Evolutionary conservation across 2,888 invertebrate genomes (phyloP).

Genomic region (Tiliacea aurago): DNA sequence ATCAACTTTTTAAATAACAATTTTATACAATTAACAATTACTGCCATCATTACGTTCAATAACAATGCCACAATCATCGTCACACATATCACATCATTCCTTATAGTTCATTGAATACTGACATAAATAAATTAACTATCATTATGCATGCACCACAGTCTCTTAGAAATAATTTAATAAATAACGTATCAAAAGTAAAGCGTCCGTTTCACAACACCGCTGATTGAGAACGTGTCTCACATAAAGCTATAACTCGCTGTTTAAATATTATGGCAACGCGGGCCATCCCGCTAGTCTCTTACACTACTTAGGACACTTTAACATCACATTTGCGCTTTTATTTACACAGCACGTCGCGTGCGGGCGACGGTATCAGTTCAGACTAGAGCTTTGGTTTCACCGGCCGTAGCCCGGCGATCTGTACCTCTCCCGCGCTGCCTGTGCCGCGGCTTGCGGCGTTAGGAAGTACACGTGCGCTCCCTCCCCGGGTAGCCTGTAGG

Average conservation of each 20-base stretch:
- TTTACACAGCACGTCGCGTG: constrained; percentile 82
- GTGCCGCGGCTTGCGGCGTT: constrained; percentile 91
- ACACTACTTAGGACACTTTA: constrained; percentile 90
- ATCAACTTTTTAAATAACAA: constrained; percentile 79
- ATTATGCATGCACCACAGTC: constrained; percentile 87
- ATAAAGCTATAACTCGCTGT: constrained; percentile 71
- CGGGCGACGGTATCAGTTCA: constrained; percentile 80
- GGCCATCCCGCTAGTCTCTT: constrained; percentile 86
- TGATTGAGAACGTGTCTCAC: constrained; percentile 67
- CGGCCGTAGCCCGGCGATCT: constrained; percentile 85
- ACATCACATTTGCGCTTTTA: constrained; percentile 91
- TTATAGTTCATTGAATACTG: constrained; percentile 87
- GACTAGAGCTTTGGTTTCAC: constrained; percentile 90
- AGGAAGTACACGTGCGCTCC: constrained; percentile 95
- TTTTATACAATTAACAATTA: constrained; percentile 78
- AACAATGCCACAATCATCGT: constrained; percentile 78
- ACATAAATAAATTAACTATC: constrained; percentile 89
- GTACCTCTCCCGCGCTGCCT: constrained; percentile 80
- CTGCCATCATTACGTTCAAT: constrained; percentile 72
- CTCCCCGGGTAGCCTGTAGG: constrained; percentile 94
- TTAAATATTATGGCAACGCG: constrained; percentile 89
- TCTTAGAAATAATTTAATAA: constrained; percentile 89
- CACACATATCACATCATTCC: constrained; percentile 83
- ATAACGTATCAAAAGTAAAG: constrained; percentile 82
- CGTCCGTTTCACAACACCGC: constrained; percentile 80